Percentiles rank a stretch among this genome's conserved stretches.
Evolutionary conservation across 2,113 vertebrate genomes (phyloP).

Genomic region (Sminthopsis crassicaudata): DNA sequence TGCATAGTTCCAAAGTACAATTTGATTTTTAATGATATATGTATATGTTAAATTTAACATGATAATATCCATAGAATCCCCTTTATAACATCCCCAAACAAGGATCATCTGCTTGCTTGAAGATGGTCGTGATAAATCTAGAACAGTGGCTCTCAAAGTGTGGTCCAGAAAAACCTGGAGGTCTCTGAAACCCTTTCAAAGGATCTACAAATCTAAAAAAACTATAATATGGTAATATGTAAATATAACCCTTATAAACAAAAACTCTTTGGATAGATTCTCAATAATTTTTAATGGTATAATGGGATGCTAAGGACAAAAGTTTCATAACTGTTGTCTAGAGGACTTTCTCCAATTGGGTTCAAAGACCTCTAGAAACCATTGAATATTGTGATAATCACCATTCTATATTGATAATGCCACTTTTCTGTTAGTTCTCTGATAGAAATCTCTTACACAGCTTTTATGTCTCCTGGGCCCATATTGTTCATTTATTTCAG

Average conservation of each 20-base stretch:
- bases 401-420: background rate
- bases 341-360: background rate
- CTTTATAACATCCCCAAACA: background rate
- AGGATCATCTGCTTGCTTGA: background rate
- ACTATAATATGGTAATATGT: too few species aligned
- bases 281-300: too few species aligned
- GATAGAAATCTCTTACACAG: background rate
- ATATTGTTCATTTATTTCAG: too few species aligned
- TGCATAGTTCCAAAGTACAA: background rate
- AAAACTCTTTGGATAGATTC: too few species aligned
- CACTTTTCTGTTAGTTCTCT: background rate
- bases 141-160: too few species aligned
- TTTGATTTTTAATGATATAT: background rate
- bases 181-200: too few species aligned
- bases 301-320: too few species aligned
- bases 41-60: background rate
- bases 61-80: background rate
- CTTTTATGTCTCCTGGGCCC: background rate
- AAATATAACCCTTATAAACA: too few species aligned
- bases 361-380: background rate
- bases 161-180: too few species aligned
- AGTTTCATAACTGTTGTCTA: too few species aligned
- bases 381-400: background rate
- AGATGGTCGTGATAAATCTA: background rate
- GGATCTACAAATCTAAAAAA: too few species aligned